Evolutionary conservation across 2,888 invertebrate species (phyloP), one percentile per base, ranked within the genome.

Genomic region (Pyrrhia umbra): DNA sequence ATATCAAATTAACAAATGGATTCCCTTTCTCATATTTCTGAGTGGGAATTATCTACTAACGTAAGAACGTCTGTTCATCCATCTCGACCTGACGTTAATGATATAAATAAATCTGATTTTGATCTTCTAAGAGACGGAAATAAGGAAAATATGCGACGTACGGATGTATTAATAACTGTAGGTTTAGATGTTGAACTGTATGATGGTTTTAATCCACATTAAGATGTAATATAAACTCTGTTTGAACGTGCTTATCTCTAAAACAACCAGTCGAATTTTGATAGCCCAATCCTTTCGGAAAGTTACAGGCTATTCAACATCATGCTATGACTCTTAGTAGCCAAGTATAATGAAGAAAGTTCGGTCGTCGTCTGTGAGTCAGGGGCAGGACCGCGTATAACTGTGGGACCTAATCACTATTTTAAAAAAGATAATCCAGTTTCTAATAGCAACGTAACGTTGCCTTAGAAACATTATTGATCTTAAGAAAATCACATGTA

Each of bases 1-100:
- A 68, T 64, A 79, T 70, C 59, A 46, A 43, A 62, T 68, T 62
- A 30, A 55, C 52, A 39, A 63, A 70, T 45, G 25, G 49, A 68
- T 21, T 43, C 39, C 23, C 40, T n/a, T 42, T 3, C 58, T 77
- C 67, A 58, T 49, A 57, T 78, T 63, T 61, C 78, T 27, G n/a
- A 52, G 16, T 34, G 15, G 46, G 23, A 57, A 37, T 68, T 67
- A 27, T 54, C 39, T 37, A 27, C 46, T 54, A 21, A 51, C 37
- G 18, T 23, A 18, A 21, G 43, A 39, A 63, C 30, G 49, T 66
- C 37, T 21, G 39, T 34, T 23, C 57, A 63, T 77, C 47, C 10
- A 13, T 66, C 64, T 65, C 63, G 20, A 9, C n/a, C 10, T 54
- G 77, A 64, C 66, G 34, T 67, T 73, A 69, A 79, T 61, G 71